Base-by-base conservation (phyloP, 2,113 vertebrate genomes). In the Neogobius melanostomus region DNA sequence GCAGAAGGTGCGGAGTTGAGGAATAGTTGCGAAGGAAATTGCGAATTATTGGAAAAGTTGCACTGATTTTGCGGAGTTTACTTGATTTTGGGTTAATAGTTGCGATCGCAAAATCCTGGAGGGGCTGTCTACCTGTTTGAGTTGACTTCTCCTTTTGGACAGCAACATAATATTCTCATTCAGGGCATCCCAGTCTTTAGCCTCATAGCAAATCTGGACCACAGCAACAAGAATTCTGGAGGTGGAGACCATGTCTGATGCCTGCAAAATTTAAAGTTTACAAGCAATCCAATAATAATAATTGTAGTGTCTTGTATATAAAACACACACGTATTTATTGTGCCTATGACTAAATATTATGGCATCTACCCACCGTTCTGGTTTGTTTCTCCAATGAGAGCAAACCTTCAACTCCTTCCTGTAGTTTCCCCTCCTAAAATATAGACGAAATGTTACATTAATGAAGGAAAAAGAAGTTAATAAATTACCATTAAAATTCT, bases 131-230 rank as follows among this genome's bases (percentile, higher is more conserved):
- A 36, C 28, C 94, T 98, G 97, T 90, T 99, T 99, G 79, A 99
- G 92, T 72, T 99, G 97, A 93, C 98, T 99, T 86, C 96, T 93
- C 80, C 98, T 95, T 91, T 99, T 99, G 6, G 96, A 96, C 8
- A 99, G 92, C 82, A 98, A 90, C 92, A 98, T 98, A 87, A 99
- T 95, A 84, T 98, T 99, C 94, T 99, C 98, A 88, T 99, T 99
- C 72, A 99, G 93, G 51, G 95, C 91, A 89, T 99, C 96, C 95
- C 95, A 98, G 77, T 99, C 97, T 88, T 98, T 97, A 42, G 96
- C 96, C 80, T 98, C 96, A 0, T 97, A 95, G 87, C 97, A 98
- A 94, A 99, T 96, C 86, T 98, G 96, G 79, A 99, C 97, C 64
- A 99, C 95, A 71, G 94, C 96, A 79, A 99, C 96, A 60, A 99